Base-by-base conservation (phyloP, 2,888 invertebrate species). In the Unio pictorum region DNA sequence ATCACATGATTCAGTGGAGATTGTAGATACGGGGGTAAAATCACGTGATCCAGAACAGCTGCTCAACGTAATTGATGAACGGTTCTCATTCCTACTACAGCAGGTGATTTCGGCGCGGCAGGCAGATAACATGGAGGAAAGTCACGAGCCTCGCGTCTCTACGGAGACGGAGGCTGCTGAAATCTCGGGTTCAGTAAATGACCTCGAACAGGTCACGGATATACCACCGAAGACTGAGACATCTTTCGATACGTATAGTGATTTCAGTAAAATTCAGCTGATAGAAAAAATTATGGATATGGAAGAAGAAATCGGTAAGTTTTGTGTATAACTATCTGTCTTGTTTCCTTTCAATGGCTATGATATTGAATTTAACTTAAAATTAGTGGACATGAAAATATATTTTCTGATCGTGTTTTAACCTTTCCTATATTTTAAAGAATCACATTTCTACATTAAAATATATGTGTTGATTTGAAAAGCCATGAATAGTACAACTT, bases 221-320 rank as follows among this genome's bases (percentile, higher is more conserved):
- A 58, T 45, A 34, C n/a, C 34, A 18, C 55, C 18, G 20, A 23
- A 56, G 45, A 26, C 30, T 45, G 45, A 45, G 45, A 45, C 45
- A 45, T 45, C 45, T 45, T 45, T 45, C 45, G 45, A 45, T 45
- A 45, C 45, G 15, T 45, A 45, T 45, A 45, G 45, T 45, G 67
- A 71, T 57, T 73, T 45, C 15, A 45, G 88, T 55, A 45, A 45
- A 45, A 45, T 45, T 45, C 45, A 45, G 45, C 81, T 90, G 54
- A 95, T 94, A 83, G 95, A 93, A 84, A 95, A 95, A 94, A 94
- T 96, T 3, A 94, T 95, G 71, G 96, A 97, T 78, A 91, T 96
- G 80, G 96, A 96, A 90, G 94, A 93, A 86, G 96, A 97, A 92
- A 94, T 96, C 78, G 93, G 94, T 86, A 77, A 86, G 86, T 84